phyloP scores from a whole-genome alignment of 2,888 invertebrate species.

The Arctia plantaginis region DNA sequence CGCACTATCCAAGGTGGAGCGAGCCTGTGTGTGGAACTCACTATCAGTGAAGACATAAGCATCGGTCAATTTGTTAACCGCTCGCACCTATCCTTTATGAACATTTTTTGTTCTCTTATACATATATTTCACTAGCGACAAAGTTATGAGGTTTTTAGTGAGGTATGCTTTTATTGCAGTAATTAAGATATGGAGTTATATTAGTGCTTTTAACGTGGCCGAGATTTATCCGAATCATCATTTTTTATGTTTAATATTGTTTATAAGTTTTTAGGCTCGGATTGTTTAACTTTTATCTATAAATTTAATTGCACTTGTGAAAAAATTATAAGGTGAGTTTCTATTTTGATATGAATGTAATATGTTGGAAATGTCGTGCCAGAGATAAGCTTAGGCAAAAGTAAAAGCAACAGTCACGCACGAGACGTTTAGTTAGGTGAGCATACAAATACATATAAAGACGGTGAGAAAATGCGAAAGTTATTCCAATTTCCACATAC shows the following conservation, averaged over 20 bases:
- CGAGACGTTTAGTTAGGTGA: slow-evolving; percentile 24
- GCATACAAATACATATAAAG: slow-evolving; percentile 45
- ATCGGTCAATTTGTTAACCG: slow-evolving; percentile 76
- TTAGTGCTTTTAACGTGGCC: slow-evolving; percentile 76
- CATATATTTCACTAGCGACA: slow-evolving; percentile 72
- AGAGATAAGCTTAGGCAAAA: slow-evolving; percentile 20
- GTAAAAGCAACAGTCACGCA: slow-evolving; percentile 17
- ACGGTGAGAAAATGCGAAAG: slow-evolving; percentile 43
- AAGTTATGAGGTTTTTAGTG: slow-evolving; percentile 78
- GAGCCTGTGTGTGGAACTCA: slow-evolving; percentile 59
- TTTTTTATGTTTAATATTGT: slow-evolving; percentile 56
- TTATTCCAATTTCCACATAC: slow-evolving; percentile 54
- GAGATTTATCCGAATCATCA: slow-evolving; percentile 60
- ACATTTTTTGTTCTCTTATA: slow-evolving; percentile 72
- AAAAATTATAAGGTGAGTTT: slow-evolving; percentile 31
- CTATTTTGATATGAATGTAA: background rate
- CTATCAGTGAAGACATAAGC: slow-evolving; percentile 69
- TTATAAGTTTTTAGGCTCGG: slow-evolving; percentile 55
- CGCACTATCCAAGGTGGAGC: slow-evolving; percentile 55
- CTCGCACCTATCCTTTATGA: slow-evolving; percentile 71
- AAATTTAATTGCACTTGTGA: slow-evolving; percentile 38
- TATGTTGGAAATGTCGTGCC: background rate
- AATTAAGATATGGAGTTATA: slow-evolving; percentile 82
- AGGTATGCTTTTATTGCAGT: slow-evolving; percentile 81
- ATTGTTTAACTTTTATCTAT: slow-evolving; percentile 37